Percentiles rank a stretch among this genome's conserved stretches.
Evolutionary conservation across 2,113 vertebrate species (phyloP).

Genomic region (Corythornis madagascariensis): DNA sequence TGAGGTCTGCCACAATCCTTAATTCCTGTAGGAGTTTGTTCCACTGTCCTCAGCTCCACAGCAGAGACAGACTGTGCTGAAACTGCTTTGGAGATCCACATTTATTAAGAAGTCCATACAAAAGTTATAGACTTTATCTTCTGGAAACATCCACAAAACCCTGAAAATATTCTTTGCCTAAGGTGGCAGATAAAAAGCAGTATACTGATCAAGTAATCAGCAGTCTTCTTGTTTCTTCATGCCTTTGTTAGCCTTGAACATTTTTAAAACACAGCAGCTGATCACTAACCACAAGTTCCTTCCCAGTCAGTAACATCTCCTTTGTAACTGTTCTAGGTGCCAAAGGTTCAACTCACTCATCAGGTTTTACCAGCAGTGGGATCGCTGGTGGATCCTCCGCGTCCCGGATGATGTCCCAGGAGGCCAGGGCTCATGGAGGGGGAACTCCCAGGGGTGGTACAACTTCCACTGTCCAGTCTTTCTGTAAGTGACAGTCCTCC

Average conservation of each 20-base stretch:
- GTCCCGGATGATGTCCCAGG: background rate
- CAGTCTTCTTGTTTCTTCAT: too few relatives aligned
- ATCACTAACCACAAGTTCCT: too few relatives aligned
- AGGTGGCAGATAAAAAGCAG: too few relatives aligned
- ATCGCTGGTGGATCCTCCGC: too few relatives aligned
- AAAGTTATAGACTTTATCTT: background rate
- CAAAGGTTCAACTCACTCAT: too few relatives aligned
- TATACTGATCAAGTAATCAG: too few relatives aligned
- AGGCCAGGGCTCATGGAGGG: background rate
- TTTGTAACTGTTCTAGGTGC: too few relatives aligned
- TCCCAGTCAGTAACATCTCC: too few relatives aligned
- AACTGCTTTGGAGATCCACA: background rate
- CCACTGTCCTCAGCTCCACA: background rate
- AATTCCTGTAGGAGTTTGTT: background rate
- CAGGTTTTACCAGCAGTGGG: too few relatives aligned
- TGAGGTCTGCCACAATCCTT: background rate
- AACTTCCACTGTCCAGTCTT: slow-evolving; percentile 39
- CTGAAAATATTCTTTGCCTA: too few relatives aligned
- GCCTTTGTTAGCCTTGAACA: too few relatives aligned
- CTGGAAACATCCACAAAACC: background rate
- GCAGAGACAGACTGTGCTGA: background rate
- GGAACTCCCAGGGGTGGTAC: slow-evolving; percentile 22
- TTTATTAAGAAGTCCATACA: background rate
- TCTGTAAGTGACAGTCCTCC: slow-evolving; percentile 38
- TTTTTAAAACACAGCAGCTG: too few relatives aligned